These are phyloP conservation scores for Noctuana brunneofusca DNA, from an alignment of 2,888 invertebrate species.

Conservation along the genomic window DNA sequence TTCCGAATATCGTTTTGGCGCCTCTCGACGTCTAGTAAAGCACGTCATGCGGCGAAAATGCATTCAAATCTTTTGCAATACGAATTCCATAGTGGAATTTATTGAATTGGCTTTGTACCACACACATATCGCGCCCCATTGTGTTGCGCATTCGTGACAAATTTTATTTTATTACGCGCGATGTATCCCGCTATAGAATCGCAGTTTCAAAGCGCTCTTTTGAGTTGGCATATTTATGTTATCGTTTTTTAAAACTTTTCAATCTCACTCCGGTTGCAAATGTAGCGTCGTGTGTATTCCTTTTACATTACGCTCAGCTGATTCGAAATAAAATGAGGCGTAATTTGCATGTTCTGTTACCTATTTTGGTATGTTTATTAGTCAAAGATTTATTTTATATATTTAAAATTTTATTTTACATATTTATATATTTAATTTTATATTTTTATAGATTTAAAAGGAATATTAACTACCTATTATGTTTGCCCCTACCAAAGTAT, in stretches of 20 bases:
- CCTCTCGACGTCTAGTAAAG: slow-evolving; percentile 42
- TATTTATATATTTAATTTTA: too few species aligned
- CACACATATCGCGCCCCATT: slow-evolving; percentile 60
- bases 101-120: slow-evolving; percentile 72
- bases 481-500: too few species aligned
- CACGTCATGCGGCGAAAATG: slow-evolving; percentile 63
- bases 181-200: slow-evolving; percentile 38
- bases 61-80: slow-evolving; percentile 70
- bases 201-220: slow-evolving; percentile 36
- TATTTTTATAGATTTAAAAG: too few species aligned
- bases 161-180: slow-evolving; percentile 58
- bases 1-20: slow-evolving; percentile 27
- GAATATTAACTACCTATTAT: too few species aligned
- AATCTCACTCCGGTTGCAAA: slow-evolving; percentile 16
- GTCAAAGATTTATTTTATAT: too few species aligned
- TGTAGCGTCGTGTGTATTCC: slow-evolving; percentile 5
- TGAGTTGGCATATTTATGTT: slow-evolving; percentile 32
- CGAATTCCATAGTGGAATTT: slow-evolving; percentile 62
- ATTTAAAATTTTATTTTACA: too few species aligned
- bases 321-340: neutral
- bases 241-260: slow-evolving; percentile 36
- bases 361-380: too few species aligned
- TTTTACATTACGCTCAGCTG: slow-evolving; percentile 1
- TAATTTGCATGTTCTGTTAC: too few species aligned
- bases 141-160: slow-evolving; percentile 62